Base-by-base conservation (phyloP, 2,888 invertebrate genomes). In the Pocota personata region DNA sequence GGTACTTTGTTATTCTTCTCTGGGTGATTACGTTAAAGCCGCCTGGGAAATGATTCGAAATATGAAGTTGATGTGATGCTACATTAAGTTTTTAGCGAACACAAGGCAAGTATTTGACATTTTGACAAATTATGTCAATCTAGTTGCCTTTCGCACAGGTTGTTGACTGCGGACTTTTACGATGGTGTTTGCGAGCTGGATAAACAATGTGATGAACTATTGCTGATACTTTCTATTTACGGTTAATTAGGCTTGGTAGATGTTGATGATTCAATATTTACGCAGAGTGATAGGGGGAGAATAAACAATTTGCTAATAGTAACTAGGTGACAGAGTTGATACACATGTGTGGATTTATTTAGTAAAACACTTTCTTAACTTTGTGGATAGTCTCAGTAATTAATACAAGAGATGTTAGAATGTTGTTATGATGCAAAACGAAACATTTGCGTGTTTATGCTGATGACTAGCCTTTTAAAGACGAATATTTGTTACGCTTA, bases 51-150 rank as follows among this genome's bases (percentile, higher is more conserved):
- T 14, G 19, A 16, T 10, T 16, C 14, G 32, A 2, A 32, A 55
- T 12, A 30, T 10, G 32, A 32, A 48, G 0, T 43, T 12, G 30
- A 40, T 40, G 43, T 27, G 24, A 37, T 40, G 60, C 21, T 43
- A 16, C 24, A 24, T 60, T 19, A 48, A 32, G 48, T 14, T 52
- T 7, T 24, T n/a, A 50, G 12, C 37, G 4, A 32, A 14, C 69
- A 32, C 69, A 12, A 43, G 57, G n/a, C 32, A 37, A 40, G 27
- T 24, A 35, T 43, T 71, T 58, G 43, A 46, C 48, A 46, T 16
- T 48, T 32, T 72, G 58, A 72, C 24, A 72, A 35, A 58, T 72
- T 46, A 14, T 48, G 48, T 27, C 46, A 43, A 35, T 2, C 60
- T 71, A 16, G 35, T 50, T 35, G 21, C 16, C 8, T 10, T 37